Conservation (phyloP, 2,888 invertebrate species). For the Sarcophaga caerulescens region DNA sequence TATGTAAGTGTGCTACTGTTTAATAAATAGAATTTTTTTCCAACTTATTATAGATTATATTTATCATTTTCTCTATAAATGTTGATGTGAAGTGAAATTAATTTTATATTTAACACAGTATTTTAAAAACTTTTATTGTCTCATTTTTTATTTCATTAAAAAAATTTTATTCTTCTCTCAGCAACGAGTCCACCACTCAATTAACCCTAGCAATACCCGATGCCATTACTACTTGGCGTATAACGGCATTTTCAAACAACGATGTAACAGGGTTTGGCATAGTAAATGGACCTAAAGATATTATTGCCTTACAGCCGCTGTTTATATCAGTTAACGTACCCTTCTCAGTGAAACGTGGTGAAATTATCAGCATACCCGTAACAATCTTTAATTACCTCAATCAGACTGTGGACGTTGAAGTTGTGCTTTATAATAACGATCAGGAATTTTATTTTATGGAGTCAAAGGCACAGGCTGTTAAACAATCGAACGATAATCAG, state of each 20-base stretch:
- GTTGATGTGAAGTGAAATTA: too few relatives aligned
- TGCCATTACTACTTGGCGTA: constrained; percentile 89
- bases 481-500: constrained; percentile 64
- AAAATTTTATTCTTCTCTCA: neutral
- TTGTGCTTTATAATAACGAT: constrained; percentile 90
- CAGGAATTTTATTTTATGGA: constrained; percentile 87
- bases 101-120: too few relatives aligned
- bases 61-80: too few relatives aligned
- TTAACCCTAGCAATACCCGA: constrained; percentile 84
- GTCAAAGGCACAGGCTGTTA: constrained; percentile 73
- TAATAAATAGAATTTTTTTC: too few relatives aligned
- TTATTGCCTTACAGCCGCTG: constrained; percentile 89
- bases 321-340: constrained; percentile 89
- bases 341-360: constrained; percentile 88
- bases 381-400: constrained; percentile 92
- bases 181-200: neutral
- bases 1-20: too few relatives aligned
- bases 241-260: constrained; percentile 89
- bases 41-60: too few relatives aligned
- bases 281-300: constrained; percentile 82
- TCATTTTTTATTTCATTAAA: too few relatives aligned
- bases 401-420: constrained; percentile 87
- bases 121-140: too few relatives aligned
- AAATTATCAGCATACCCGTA: constrained; percentile 91
- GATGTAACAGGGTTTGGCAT: constrained; percentile 87